phyloP scores from a whole-genome alignment of 2,888 invertebrate genomes.

The Mythimna albipuncta region DNA sequence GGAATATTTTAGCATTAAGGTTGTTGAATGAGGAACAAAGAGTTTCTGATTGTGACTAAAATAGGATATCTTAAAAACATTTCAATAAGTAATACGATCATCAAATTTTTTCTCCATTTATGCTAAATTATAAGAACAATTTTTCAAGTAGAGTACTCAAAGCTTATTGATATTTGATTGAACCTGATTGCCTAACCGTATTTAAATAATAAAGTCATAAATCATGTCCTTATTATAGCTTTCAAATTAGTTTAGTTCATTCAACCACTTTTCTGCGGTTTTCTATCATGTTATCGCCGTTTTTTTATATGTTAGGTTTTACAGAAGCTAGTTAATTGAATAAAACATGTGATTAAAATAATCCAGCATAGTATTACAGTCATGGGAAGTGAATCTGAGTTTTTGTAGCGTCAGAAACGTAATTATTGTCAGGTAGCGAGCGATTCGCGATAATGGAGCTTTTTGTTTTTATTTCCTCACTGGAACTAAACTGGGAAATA shows the following conservation, averaged over 20 bases:
- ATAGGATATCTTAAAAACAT: not conserved
- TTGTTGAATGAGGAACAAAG: conserved; percentile 3
- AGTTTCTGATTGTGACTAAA: not conserved
- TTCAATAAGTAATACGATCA: conserved; percentile 1
- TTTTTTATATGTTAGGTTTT: conserved; percentile 8
- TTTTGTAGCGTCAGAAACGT: conserved; percentile 77
- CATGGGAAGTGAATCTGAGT: conserved; percentile 87
- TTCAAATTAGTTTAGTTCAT: conserved; percentile 30
- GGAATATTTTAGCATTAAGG: not conserved
- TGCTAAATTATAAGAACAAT: conserved; percentile 10
- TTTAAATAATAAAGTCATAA: conserved; percentile 30
- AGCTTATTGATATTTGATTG: conserved; percentile 39
- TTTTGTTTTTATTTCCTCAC: conserved; percentile 82
- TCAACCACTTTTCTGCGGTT: conserved; percentile 36
- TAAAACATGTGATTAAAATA: conserved; percentile 59
- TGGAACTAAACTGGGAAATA: conserved; percentile 73
- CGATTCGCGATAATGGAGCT: conserved; percentile 78
- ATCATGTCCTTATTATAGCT: conserved; percentile 19
- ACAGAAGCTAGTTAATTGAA: conserved; percentile 43
- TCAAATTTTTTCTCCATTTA: conserved; percentile 17
- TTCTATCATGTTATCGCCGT: not conserved
- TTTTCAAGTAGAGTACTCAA: conserved; percentile 27
- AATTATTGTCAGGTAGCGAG: conserved; percentile 77
- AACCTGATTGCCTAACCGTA: conserved; percentile 25
- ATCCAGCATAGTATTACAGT: conserved; percentile 78